Evolutionary conservation across 2,113 vertebrate species (phyloP), one percentile per base, ranked within the genome.

Genomic region (Sardina pilchardus): DNA sequence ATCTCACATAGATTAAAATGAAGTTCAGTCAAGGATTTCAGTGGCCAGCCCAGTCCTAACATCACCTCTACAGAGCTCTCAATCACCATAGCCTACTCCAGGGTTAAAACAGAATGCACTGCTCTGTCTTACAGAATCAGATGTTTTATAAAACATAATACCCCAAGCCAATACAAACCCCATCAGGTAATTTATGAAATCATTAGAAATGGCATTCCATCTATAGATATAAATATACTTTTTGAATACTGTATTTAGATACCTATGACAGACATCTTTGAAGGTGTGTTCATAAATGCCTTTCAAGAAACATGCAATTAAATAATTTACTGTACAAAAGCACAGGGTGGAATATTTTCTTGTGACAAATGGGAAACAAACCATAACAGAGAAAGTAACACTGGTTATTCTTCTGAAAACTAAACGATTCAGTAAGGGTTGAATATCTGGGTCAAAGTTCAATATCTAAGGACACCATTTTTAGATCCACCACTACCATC

Each of bases 271-370:
- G 84, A 34, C 85, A 86, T 84, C 87, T 90, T 82, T 90, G 86
- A 83, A 90, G 85, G 85, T 85, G 90, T 90, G 90, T 89, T 92
- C 92, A 91, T 83, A 89, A 89, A 93, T 88, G 89, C 90, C 86
- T 85, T 91, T 92, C 88, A 90, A 90, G 90, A 87, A 89, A 92
- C 91, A 92, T 90, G 87, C 92, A 86, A 83, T 89, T 91, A 92
- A 91, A 94, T 94, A 95, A 93, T 91, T 95, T 94, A 94, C 93
- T 94, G 92, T 94, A 94, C 93, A 95, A 89, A 90, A 90, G 87
- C 88, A 88, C 87, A 45, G 81, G 59, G 59, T 84, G 83, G 36
- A 83, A 43, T 84, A 50, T 43, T 50, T 67, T 82, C 71, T 78
- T 78, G 71, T 78, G 71, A 78, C 71, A 78, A 78, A 19, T 78